Base-by-base conservation (phyloP, 1,140 invertebrate genomes). In the Contarinia nasturtii region DNA sequence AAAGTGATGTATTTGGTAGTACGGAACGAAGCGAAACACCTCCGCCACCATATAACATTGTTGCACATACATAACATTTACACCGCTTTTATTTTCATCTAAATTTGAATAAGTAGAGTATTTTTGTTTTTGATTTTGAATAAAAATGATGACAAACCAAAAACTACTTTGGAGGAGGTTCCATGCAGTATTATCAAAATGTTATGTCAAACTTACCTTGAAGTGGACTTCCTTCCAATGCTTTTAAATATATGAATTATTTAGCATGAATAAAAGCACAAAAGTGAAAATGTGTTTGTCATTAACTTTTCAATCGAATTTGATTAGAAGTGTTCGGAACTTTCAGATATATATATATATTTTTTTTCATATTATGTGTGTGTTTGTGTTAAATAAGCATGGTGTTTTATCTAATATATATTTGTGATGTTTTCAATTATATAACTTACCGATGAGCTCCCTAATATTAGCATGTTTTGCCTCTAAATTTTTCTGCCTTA, bases 391-490 rank as follows among this genome's bases (percentile, higher is more conserved):
- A 5, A 27, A 47, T 7, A 33, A 48, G 14, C 19, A 17, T 33
- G 15, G 11, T 37, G 33, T n/a, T n/a, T n/a, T n/a, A n/a, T n/a
- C n/a, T n/a, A n/a, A n/a, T n/a, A n/a, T n/a, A n/a, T n/a, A n/a
- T n/a, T n/a, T n/a, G n/a, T n/a, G n/a, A n/a, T n/a, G n/a, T n/a
- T n/a, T n/a, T n/a, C n/a, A n/a, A n/a, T n/a, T n/a, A n/a, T n/a
- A n/a, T n/a, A n/a, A 65, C 69, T 59, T 61, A 81, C 79, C 76
- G 51, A 81, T 75, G 52, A 83, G 74, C 57, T 79, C 73, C 61
- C 72, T 73, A 60, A 77, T 80, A 56, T 77, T 80, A 54, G 73
- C 69, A 51, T 82, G 77, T 54, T 82, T 80, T 7, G 74, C 75
- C 52, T 84, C 80, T 19, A 82, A 66, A 33, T 77, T 64, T 46